These are phyloP conservation scores for Copidosoma floridanum DNA, from an alignment of 1,140 invertebrate species.

Conservation along the genomic window DNA sequence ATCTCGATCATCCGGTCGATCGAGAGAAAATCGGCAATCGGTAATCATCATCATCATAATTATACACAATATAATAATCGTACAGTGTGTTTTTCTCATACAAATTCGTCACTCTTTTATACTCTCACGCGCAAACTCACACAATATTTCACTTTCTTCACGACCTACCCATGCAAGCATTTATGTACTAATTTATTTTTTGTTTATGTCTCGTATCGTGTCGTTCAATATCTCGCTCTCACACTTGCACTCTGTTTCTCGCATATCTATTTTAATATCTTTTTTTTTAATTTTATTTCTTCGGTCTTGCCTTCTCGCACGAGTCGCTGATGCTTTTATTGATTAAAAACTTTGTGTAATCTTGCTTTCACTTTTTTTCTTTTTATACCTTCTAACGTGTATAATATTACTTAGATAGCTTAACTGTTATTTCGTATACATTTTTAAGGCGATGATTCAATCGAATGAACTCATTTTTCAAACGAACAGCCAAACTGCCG, in stretches of 20 bases:
- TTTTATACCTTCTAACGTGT: slow-evolving; percentile 52
- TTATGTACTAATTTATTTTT: no score
- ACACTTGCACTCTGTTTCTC: neutral
- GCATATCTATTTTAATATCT: slow-evolving; percentile 7
- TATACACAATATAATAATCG: slow-evolving; percentile 51
- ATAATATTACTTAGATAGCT: slow-evolving; percentile 58
- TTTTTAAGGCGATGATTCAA: slow-evolving; percentile 61
- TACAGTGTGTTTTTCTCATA: slow-evolving; percentile 36
- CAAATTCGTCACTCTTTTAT: slow-evolving; percentile 10
- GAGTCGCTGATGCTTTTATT: slow-evolving; percentile 48
- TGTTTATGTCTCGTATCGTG: no score
- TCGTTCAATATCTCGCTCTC: slow-evolving; percentile 14
- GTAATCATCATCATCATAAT: slow-evolving; percentile 49
- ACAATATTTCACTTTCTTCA: no score
- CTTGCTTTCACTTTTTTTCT: slow-evolving; percentile 34
- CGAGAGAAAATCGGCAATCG: slow-evolving; percentile 28
- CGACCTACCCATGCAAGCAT: no score
- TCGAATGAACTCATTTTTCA: slow-evolving; percentile 56
- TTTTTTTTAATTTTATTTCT: slow-evolving; percentile 23
- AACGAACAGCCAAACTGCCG: slow-evolving; percentile 54
- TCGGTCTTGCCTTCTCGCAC: slow-evolving; percentile 33
- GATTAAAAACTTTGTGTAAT: slow-evolving; percentile 52
- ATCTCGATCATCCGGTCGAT: slow-evolving; percentile 19
- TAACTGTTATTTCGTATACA: slow-evolving; percentile 59
- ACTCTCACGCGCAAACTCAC: slow-evolving; percentile 4